Evolutionary conservation across 2,888 invertebrate genomes (phyloP).

Genomic region (Dryococelus australis): DNA sequence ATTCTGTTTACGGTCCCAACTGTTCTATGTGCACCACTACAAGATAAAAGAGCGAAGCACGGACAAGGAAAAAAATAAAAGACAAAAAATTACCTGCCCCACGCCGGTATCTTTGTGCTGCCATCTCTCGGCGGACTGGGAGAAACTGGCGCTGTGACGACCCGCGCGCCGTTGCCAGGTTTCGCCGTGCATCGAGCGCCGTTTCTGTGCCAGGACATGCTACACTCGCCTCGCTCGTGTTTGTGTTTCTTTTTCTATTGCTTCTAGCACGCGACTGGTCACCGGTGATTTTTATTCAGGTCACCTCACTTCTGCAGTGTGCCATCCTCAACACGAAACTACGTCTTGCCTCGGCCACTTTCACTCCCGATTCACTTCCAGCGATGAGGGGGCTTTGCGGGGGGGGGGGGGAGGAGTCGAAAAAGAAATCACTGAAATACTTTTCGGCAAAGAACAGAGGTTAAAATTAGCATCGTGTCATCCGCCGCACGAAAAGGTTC

Average conservation of each 20-base stretch:
- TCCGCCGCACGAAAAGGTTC: slow-evolving; percentile 5
- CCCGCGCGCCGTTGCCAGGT: background rate
- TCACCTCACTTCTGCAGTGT: slow-evolving; percentile 8
- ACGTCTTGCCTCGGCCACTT: background rate
- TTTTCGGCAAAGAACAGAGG: background rate
- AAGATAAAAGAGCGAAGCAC: background rate
- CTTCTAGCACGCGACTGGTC: background rate
- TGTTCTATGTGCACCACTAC: background rate
- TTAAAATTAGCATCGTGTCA: slow-evolving; percentile 16
- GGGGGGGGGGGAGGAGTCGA: background rate
- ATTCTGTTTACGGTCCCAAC: background rate
- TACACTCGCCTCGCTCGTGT: background rate
- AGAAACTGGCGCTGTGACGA: slow-evolving; percentile 6
- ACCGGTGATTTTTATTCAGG: background rate
- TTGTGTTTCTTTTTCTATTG: background rate
- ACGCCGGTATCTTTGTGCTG: slow-evolving; percentile 2
- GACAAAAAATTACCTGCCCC: background rate
- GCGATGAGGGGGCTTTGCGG: too few species aligned
- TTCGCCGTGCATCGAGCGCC: slow-evolving; percentile 16
- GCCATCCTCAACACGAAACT: background rate
- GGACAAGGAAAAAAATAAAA: background rate
- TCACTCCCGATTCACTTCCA: too few species aligned
- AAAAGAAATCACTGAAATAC: background rate
- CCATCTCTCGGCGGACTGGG: background rate
- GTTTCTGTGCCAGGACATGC: slow-evolving; percentile 16